These are phyloP conservation scores for Gallirallus australis DNA, from an alignment of 2,797 vertebrate species.

Conservation along the genomic window DNA sequence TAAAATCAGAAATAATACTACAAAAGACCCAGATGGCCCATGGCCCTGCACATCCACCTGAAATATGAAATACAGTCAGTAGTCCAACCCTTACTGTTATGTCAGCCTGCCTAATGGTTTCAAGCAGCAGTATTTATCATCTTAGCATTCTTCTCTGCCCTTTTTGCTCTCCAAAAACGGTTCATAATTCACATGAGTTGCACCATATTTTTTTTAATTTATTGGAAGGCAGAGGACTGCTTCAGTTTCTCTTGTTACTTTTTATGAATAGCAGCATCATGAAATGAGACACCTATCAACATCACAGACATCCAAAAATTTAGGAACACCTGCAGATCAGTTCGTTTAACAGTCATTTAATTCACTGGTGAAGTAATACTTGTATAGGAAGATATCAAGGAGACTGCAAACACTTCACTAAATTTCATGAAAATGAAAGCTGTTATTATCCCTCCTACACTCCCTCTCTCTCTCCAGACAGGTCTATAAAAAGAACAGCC, in stretches of 20 bases:
- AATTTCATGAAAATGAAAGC: conserved; percentile 32
- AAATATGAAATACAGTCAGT: neutral
- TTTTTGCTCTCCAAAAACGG: neutral
- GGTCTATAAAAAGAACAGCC: conserved; percentile 38
- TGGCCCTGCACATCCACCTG: neutral
- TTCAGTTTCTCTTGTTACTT: neutral
- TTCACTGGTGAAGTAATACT: neutral
- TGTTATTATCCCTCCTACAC: conserved; percentile 47
- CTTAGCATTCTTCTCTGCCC: neutral
- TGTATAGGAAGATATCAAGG: neutral
- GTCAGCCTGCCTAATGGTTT: neutral
- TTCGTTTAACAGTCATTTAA: neutral
- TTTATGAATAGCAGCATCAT: neutral
- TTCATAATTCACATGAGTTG: neutral
- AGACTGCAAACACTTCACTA: conserved; percentile 40
- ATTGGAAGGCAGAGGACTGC: neutral
- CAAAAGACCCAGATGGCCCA: neutral
- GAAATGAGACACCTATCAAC: neutral
- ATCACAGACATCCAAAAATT: neutral
- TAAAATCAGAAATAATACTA: neutral
- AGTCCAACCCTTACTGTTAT: neutral
- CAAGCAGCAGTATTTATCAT: neutral
- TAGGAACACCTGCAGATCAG: neutral
- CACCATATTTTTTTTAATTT: neutral
- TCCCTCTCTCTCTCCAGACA: conserved; percentile 2